Evolutionary conservation across 2,113 vertebrate species (phyloP).

Genomic region (Gopherus evgoodei): DNA sequence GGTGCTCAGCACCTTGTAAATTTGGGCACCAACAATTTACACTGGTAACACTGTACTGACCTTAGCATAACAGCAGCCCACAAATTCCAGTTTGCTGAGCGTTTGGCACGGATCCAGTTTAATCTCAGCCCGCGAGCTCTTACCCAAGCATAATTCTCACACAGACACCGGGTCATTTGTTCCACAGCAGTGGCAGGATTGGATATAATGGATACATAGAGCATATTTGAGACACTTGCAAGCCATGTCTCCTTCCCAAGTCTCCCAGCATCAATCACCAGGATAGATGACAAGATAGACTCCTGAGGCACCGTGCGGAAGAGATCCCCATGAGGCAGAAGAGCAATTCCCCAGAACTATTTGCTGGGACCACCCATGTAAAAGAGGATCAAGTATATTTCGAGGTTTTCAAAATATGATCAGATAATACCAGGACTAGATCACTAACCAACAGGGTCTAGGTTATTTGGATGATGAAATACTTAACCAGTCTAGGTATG

Average conservation of each 20-base stretch:
- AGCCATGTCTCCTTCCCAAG: neutral
- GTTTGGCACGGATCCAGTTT: neutral
- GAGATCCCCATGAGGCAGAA: neutral
- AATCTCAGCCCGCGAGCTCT: neutral
- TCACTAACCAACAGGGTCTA: neutral
- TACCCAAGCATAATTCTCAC: neutral
- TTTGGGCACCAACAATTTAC: neutral
- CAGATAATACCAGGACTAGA: neutral
- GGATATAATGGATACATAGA: neutral
- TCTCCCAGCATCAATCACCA: neutral
- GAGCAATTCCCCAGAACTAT: neutral
- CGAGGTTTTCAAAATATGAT: neutral
- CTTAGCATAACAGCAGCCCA: neutral
- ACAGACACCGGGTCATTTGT: neutral
- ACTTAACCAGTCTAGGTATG: neutral
- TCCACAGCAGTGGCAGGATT: neutral
- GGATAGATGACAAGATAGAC: neutral
- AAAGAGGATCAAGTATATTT: neutral
- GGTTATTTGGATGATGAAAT: neutral
- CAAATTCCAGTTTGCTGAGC: neutral
- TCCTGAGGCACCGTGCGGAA: neutral
- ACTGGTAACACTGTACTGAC: neutral
- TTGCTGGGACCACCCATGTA: conserved; percentile 9
- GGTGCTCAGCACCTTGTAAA: neutral
- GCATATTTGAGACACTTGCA: neutral